Base-by-base conservation (phyloP, 2,797 vertebrate genomes). In the Champsocephalus esox region DNA sequence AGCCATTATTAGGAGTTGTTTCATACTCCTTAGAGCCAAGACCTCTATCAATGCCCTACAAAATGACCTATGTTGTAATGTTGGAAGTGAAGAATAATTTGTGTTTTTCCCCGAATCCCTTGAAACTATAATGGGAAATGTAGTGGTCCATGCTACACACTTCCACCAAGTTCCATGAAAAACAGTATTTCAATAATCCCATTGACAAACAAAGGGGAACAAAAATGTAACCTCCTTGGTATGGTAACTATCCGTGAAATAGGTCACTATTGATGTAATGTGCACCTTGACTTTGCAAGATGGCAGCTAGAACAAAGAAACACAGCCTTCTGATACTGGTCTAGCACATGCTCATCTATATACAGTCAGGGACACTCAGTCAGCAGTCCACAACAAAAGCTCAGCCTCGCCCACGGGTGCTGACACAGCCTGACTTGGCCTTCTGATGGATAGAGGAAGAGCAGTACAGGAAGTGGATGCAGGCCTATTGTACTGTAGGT, bases 341-440 rank as follows among this genome's bases (percentile, higher is more conserved):
- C 55, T 4, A 61, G 51, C 65, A 49, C 60, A 46, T 54, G n/a
- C 74, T 70, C 46, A 58, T 77, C 77, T 70, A 48, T 38, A 56
- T 75, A 5, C 43, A 70, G 66, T 72, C 74, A 77, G 83, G 52
- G 66, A 74, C 82, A 80, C 73, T 75, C 76, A 62, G 79, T 86
- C 85, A 84, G 83, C 80, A 84, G 73, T 21, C 54, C 13, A 84
- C 67, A 83, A 83, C 84, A 88, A 87, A 86, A 82, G 66, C 79
- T 64, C 21, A 77, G 64, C 81, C 82, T 76, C 64, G 32, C 70
- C 66, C 80, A 49, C 38, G 63, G 62, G 52, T 90, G 91, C 89
- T 92, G 90, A 91, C 89, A 59, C 87, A 89, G 85, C 81, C 79
- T 62, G 77, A 72, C 70, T 74, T 64, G 79, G 79, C 72, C 75